Evolutionary conservation across 2,797 vertebrate genomes (phyloP), one percentile per base, ranked within the genome.

Genomic region (Pseudotriccus pelzelni): DNA sequence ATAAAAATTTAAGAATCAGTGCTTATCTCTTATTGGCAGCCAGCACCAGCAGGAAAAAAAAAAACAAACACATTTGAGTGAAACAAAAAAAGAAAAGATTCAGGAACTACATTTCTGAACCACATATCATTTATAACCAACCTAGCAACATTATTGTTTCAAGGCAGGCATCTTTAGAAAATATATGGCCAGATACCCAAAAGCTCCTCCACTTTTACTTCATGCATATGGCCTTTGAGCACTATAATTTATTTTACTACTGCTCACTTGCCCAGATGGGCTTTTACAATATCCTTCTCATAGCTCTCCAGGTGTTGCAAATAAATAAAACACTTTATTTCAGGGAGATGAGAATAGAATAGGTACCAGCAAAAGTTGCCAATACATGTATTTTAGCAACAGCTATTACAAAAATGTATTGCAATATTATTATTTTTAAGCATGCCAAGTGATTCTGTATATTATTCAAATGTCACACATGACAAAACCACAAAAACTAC

Each of bases 321-420:
- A 94, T 95, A 94, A 97, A 97, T 91, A 96, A 95, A 95, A 8
- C 84, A 90, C 63, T 93, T 95, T 90, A 95, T 93, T 96, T 96
- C 75, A 63, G 82, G 21, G 52, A 93, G 41, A 79, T 59, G 37
- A 94, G 81, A 88, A 85, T 32, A 82, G 72, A 94, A 58, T 52
- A 85, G 66, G 41, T 34, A 85, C 24, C 25, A 66, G 39, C 41
- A 32, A 83, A 89, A 68, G 78, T 18, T 91, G 79, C 47, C 76
- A 73, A 69, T 55, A 52, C 43, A 49, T 0, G 0, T 47, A 82
- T 94, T 94, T 94, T 93, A 92, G 62, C 37, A 78, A 86, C 14
- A 67, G 39, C 44, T 77, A 43, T 84, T 90, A 81, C 19, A 49
- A 60, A 92, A 94, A 88, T 36, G 20, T 43, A 84, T 64, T 79